Evolutionary conservation across 2,888 invertebrate species (phyloP).

Genomic region (Ditula angustiorana): DNA sequence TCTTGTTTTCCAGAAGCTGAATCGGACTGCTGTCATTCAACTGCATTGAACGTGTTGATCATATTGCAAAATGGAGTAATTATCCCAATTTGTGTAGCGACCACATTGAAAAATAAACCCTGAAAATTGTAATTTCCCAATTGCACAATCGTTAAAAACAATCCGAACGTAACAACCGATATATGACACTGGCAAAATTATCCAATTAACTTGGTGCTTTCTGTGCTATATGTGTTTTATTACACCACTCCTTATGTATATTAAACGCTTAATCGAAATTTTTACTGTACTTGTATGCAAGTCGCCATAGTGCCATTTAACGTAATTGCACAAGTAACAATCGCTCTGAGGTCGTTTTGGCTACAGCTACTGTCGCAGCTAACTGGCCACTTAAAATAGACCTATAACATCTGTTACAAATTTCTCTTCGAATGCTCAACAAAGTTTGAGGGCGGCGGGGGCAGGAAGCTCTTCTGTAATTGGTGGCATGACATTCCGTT

Average conservation of each 20-base stretch:
- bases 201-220: conserved; percentile 49
- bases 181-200: conserved; percentile 51
- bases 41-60: too few species aligned
- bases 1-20: too few species aligned
- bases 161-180: conserved; percentile 49
- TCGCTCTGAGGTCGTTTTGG: conserved; percentile 59
- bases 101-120: background rate
- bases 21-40: too few species aligned
- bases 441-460: conserved; percentile 43
- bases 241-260: conserved; percentile 38
- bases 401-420: conserved; percentile 49
- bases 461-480: conserved; percentile 46
- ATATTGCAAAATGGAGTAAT: background rate
- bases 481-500: conserved; percentile 56
- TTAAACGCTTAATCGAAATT: conserved; percentile 45
- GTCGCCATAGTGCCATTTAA: conserved; percentile 60
- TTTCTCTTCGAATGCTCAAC: conserved; percentile 48
- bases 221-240: conserved; percentile 13
- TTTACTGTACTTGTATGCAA: conserved; percentile 44
- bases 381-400: conserved; percentile 57
- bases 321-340: conserved; percentile 67
- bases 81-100: background rate
- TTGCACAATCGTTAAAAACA: conserved; percentile 45
- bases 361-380: conserved; percentile 48
- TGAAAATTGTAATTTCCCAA: background rate